Evolutionary conservation across 2,113 vertebrate species (phyloP), one percentile per base, ranked within the genome.

Genomic region (Notiomystis cincta): DNA sequence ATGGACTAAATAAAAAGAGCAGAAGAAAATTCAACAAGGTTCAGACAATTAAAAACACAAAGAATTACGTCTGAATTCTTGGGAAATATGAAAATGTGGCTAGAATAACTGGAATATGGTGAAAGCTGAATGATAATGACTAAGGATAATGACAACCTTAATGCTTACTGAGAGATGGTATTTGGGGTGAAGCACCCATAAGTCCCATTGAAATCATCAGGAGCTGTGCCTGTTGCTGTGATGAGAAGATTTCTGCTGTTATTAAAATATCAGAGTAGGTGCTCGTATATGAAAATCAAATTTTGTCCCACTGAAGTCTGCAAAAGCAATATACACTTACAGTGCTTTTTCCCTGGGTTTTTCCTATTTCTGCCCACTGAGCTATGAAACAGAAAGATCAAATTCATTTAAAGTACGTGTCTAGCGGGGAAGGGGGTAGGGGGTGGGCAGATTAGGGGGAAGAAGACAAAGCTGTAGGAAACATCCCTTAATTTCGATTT

Each of bases 381-480:
- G 1, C 17, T 61, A 33, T 17, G 2, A 35, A 83, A 92, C 5
- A 9, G 10, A 70, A 91, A 65, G 20, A 78, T 3, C 1, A 57
- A 65, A 45, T 45, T 77, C 0, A 57, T 76, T 75, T 81, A 54
- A 73, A 44, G 56, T 31, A n/a, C 6, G 82, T 13, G 23, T 45
- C 12, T 75, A 37, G 33, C 4, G 6, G 20, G 4, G 9, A 5
- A 27, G 11, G n/a, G n/a, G n/a, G n/a, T n/a, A 27, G n/a, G 14
- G 1, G 19, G 10, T 24, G 13, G 10, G 3, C 8, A 17, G n/a
- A n/a, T n/a, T n/a, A 27, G 7, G 35, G 7, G 3, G 1, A 40
- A 69, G 35, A 58, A 70, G 12, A n/a, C 1, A 54, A 72, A 87
- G 2, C 4, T 83, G 10, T 30, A 51, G 53, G 61, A 90, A 47